Conservation (phyloP, 2,888 invertebrate species). For the Leptura quadrifasciata region DNA sequence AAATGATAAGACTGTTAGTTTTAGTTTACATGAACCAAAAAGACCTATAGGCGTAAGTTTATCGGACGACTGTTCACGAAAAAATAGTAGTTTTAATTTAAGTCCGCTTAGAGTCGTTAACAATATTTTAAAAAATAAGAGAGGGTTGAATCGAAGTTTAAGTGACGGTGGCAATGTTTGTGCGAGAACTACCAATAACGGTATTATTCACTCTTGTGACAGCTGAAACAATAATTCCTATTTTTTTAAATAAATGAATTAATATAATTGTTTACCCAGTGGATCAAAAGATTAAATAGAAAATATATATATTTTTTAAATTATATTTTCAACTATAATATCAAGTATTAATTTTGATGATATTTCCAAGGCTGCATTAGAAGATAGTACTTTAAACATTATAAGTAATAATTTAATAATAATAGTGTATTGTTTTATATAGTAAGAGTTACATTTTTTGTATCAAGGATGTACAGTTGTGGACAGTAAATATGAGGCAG, state of each 20-base stretch:
- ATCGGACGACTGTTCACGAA: conserved; percentile 36
- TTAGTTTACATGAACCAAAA: conserved; percentile 45
- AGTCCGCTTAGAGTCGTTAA: conserved; percentile 59
- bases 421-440: too few species aligned
- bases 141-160: conserved; percentile 59
- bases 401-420: too few species aligned
- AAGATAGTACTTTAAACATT: too few species aligned
- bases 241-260: neutral
- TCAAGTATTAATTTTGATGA: too few species aligned
- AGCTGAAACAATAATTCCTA: conserved; percentile 35
- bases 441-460: too few species aligned
- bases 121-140: conserved; percentile 53
- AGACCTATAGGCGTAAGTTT: conserved; percentile 30
- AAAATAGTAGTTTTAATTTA: conserved; percentile 38
- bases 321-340: too few species aligned
- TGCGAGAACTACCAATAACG: conserved; percentile 43
- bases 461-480: too few species aligned
- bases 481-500: too few species aligned
- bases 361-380: too few species aligned
- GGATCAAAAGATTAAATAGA: neutral
- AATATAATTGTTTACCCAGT: neutral
- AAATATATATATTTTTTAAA: neutral
- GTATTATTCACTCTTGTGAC: conserved; percentile 30
- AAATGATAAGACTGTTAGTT: conserved; percentile 46
- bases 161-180: conserved; percentile 61